Evolutionary conservation across 2,888 invertebrate genomes (phyloP).

Genomic region (Drosophila differens): DNA sequence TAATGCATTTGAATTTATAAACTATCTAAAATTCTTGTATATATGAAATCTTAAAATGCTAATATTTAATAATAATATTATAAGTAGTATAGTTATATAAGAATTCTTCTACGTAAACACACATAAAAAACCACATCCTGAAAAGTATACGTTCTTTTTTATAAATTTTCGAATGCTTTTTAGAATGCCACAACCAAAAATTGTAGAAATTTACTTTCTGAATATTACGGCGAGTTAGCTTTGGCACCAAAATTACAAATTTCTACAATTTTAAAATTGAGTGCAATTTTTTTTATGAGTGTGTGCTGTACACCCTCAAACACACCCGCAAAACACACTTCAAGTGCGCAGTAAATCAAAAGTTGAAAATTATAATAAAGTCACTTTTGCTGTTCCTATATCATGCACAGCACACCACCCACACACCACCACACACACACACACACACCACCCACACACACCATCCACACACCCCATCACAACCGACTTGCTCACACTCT

Average conservation of each 20-base stretch:
- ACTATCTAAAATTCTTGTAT: too few relatives aligned
- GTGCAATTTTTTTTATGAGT: neutral
- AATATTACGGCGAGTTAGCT: neutral
- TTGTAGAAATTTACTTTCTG: neutral
- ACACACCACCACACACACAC: neutral
- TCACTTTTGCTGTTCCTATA: conserved; percentile 75
- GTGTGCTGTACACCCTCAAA: conserved; percentile 15
- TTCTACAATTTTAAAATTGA: neutral
- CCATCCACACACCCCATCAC: neutral
- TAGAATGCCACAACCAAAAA: neutral
- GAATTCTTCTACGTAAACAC: too few relatives aligned
- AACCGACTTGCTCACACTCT: conserved; percentile 1
- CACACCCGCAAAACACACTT: conserved; percentile 14
- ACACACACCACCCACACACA: too few relatives aligned
- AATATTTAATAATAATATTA: too few relatives aligned
- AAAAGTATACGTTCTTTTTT: neutral
- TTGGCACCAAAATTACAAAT: neutral
- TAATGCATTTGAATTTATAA: too few relatives aligned
- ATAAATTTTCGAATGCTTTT: neutral
- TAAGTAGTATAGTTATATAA: too few relatives aligned
- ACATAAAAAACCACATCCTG: too few relatives aligned
- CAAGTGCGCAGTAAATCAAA: conserved; percentile 75
- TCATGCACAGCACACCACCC: conserved; percentile 54
- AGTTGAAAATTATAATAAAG: conserved; percentile 81
- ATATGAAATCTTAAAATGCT: too few relatives aligned